Percentiles rank a stretch among this genome's conserved stretches.
Conservation (phyloP, 2,888 invertebrate genomes). For the Emmelina monodactyla region DNA sequence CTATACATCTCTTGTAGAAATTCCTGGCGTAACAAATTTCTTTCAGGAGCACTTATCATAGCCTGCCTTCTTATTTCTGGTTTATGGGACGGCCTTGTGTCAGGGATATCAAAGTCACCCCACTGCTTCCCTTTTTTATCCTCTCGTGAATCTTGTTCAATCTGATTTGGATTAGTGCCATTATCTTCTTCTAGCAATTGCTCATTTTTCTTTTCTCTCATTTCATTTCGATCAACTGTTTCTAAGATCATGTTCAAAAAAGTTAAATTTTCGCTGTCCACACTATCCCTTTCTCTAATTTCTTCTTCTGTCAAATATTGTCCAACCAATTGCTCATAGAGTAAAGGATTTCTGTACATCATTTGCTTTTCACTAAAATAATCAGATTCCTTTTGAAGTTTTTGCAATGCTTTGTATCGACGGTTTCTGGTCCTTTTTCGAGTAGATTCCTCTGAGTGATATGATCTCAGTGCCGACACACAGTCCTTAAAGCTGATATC, state of each 20-base stretch:
- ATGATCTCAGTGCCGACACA: conserved; percentile 67
- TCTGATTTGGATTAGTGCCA: conserved; percentile 14
- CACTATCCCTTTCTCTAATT: conserved; percentile 68
- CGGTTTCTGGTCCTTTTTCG: conserved; percentile 76
- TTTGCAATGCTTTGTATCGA: conserved; percentile 81
- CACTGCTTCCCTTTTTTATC: conserved; percentile 31
- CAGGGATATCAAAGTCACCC: conserved; percentile 65
- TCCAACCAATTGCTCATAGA: conserved; percentile 91
- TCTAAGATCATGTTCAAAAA: conserved; percentile 82
- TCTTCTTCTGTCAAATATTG: conserved; percentile 84
- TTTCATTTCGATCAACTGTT: conserved; percentile 78
- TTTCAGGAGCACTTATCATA: conserved; percentile 66
- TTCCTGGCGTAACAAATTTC: conserved; percentile 76
- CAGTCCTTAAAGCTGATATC: conserved; percentile 69
- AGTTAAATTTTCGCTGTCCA: conserved; percentile 63
- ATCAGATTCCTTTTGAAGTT: conserved; percentile 71
- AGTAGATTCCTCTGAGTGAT: conserved; percentile 57
- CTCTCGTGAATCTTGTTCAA: conserved; percentile 3
- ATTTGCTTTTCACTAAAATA: conserved; percentile 94
- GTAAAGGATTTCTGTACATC: conserved; percentile 88
- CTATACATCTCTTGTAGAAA: conserved; percentile 86
- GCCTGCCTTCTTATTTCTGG: conserved; percentile 34
- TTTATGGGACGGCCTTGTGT: conserved; percentile 30
- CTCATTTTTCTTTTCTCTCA: conserved; percentile 67
- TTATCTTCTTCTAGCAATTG: conserved; percentile 68